A percentile compares a stretch with the other conserved stretches of the same genome.
These are phyloP conservation scores for Drosophila fungiperda DNA, from an alignment of 2,888 invertebrate species.

Conservation along the genomic window DNA sequence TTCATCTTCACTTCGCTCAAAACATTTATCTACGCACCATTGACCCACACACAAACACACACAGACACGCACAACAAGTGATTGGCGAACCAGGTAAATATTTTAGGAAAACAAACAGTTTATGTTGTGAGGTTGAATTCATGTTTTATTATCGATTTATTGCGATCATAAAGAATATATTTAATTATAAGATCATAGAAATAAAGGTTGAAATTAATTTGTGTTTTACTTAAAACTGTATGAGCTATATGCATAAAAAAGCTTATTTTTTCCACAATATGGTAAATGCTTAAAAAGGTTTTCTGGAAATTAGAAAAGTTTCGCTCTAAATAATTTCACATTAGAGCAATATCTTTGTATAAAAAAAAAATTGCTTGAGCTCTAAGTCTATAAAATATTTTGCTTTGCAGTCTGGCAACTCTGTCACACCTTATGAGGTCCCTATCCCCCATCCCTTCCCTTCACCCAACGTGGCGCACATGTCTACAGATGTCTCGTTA, in stretches of 20 bases:
- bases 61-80: background rate
- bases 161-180: background rate
- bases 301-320: background rate
- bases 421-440: conserved; percentile 7
- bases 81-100: background rate
- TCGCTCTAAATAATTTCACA: background rate
- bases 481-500: conserved; percentile 55
- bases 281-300: background rate
- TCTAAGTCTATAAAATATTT: conserved; percentile 43
- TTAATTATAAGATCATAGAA: background rate
- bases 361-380: conserved; percentile 20
- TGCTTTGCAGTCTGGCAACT: conserved; percentile 42
- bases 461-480: background rate
- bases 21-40: conserved; percentile 70
- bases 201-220: too few relatives aligned
- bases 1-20: conserved; percentile 65
- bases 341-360: background rate
- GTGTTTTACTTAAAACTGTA: too few relatives aligned
- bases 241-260: too few relatives aligned
- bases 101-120: background rate
- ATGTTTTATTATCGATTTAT: background rate
- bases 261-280: too few relatives aligned
- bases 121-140: background rate
- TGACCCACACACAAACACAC: conserved; percentile 29
- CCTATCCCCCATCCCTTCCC: background rate